Conservation (phyloP, 2,888 invertebrate species). For the Anarsia innoxiella region DNA sequence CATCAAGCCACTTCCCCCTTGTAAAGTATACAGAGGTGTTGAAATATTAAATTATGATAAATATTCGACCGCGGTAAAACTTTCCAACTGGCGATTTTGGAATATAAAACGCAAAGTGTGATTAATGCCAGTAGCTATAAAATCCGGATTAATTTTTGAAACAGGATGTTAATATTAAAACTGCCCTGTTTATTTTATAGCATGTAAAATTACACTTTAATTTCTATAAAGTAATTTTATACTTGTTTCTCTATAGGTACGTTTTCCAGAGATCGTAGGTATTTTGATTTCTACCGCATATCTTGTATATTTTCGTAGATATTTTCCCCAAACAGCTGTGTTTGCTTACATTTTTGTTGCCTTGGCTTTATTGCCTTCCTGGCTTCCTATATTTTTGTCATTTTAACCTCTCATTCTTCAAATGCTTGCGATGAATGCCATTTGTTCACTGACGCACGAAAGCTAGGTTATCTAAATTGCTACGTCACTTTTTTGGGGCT, state of each 20-base stretch:
- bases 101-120: slow-evolving; percentile 20
- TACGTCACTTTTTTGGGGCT: no score
- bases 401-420: not conserved
- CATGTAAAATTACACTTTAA: no score
- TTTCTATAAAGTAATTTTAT: no score
- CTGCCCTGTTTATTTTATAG: not conserved
- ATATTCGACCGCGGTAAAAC: slow-evolving; percentile 20
- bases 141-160: slow-evolving; percentile 16
- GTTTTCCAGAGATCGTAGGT: no score
- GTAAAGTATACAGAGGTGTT: slow-evolving; percentile 15
- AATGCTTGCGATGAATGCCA: not conserved
- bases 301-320: no score
- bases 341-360: no score
- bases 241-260: no score
- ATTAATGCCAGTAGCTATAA: slow-evolving; percentile 22
- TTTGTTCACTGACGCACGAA: no score
- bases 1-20: slow-evolving; percentile 27
- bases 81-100: slow-evolving; percentile 19
- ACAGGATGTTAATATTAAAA: slow-evolving; percentile 25
- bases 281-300: no score
- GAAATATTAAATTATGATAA: slow-evolving; percentile 20
- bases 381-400: not conserved
- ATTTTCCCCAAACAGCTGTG: no score
- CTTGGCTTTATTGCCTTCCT: not conserved
- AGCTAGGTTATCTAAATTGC: no score